phyloP scores from a whole-genome alignment of 1,140 invertebrate genomes.

The Diorhabda sublineata region DNA sequence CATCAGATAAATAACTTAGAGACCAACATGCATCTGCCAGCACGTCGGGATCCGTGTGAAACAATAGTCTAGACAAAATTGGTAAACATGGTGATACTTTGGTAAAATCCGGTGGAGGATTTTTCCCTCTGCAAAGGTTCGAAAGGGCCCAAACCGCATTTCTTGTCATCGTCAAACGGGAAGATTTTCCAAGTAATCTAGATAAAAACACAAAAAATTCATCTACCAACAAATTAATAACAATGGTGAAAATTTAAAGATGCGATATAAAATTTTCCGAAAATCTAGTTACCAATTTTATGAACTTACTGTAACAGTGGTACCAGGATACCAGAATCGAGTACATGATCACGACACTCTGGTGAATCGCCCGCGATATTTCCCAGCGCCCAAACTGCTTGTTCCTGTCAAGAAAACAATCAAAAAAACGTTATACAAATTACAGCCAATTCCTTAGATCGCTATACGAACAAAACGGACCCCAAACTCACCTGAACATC shows the following conservation, averaged over 20 bases:
- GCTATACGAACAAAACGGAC: no score
- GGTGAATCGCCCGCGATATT: slow-evolving; percentile 97
- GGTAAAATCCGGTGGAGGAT: slow-evolving; percentile 89
- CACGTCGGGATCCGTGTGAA: slow-evolving; percentile 87
- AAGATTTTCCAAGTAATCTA: slow-evolving; percentile 78
- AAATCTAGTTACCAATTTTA: not conserved
- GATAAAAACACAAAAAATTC: slow-evolving; percentile 30
- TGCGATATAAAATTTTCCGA: not conserved
- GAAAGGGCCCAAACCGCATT: slow-evolving; percentile 98
- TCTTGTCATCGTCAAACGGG: slow-evolving; percentile 84
- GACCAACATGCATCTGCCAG: slow-evolving; percentile 95
- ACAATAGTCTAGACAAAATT: slow-evolving; percentile 80
- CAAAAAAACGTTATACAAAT: no score
- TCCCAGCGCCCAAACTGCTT: slow-evolving; percentile 94
- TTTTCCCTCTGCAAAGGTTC: slow-evolving; percentile 95
- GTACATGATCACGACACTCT: slow-evolving; percentile 85
- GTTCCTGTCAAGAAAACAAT: slow-evolving; percentile 61
- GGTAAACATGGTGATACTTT: slow-evolving; percentile 83
- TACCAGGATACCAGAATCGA: slow-evolving; percentile 77
- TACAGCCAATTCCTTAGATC: no score
- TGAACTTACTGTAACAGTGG: slow-evolving; percentile 84
- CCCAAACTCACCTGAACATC: slow-evolving; percentile 61
- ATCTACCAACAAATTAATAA: no score
- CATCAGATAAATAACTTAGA: slow-evolving; percentile 89
- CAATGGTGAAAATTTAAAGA: no score